Conservation (phyloP, 2,113 vertebrate species). For the Bothrops jararaca region DNA sequence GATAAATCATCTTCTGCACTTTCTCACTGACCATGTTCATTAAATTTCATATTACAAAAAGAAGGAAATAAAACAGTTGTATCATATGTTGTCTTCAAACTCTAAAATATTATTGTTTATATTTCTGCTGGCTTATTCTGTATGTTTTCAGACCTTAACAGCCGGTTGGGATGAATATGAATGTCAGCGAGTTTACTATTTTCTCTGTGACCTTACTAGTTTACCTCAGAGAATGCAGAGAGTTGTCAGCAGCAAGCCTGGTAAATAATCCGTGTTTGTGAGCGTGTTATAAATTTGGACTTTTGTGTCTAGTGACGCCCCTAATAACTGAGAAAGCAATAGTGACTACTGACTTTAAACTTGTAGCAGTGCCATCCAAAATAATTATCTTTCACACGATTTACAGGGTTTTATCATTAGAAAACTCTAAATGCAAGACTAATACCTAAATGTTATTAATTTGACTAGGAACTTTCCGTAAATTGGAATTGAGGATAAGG, state of each 20-base stretch:
- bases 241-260: conserved; percentile 76
- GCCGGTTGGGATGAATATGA: conserved; percentile 89
- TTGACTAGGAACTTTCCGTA: conserved; percentile 66
- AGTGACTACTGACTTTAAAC: not conserved
- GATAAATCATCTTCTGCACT: not conserved
- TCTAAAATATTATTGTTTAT: not conserved
- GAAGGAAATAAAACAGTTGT: not conserved
- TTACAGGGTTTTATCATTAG: not conserved
- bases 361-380: not conserved
- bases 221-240: conserved; percentile 75
- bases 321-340: not conserved
- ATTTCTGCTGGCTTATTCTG: conserved; percentile 18
- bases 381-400: not conserved
- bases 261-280: conserved; percentile 58
- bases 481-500: conserved; percentile 80
- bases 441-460: not conserved
- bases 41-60: not conserved
- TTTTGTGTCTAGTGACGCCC: not conserved
- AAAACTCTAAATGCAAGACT: not conserved
- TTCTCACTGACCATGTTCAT: not conserved
- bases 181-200: conserved; percentile 84
- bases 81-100: not conserved
- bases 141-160: conserved; percentile 75
- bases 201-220: conserved; percentile 78
- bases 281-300: not conserved